Evolutionary conservation across 2,888 invertebrate genomes (phyloP).

Genomic region (Apotomis capreana): DNA sequence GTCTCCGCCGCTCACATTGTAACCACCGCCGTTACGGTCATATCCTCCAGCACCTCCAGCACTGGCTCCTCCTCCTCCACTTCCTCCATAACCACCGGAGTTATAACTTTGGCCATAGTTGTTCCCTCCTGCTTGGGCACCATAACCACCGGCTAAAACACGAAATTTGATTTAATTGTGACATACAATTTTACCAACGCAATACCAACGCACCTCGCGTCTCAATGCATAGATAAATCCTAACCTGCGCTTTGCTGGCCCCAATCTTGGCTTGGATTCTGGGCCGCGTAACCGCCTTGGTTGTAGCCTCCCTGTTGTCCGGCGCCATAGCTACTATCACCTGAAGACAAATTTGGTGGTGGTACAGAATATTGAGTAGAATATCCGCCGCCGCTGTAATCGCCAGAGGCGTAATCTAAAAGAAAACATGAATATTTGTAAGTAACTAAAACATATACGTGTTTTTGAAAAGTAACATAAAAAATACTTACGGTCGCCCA

Average conservation of each 20-base stretch:
- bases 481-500: slow-evolving; percentile 62
- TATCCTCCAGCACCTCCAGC: slow-evolving; percentile 59
- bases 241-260: slow-evolving; percentile 65
- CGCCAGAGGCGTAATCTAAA: slow-evolving; percentile 66
- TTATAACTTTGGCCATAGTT: slow-evolving; percentile 69
- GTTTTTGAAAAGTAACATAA: slow-evolving; percentile 18
- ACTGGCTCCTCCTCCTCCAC: slow-evolving; percentile 54
- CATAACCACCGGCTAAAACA: slow-evolving; percentile 62
- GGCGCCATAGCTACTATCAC: slow-evolving; percentile 69
- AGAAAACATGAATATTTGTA: slow-evolving; percentile 37
- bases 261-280: slow-evolving; percentile 68
- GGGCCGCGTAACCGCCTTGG: slow-evolving; percentile 65
- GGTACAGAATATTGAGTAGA: slow-evolving; percentile 77
- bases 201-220: slow-evolving; percentile 9
- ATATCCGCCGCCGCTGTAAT: slow-evolving; percentile 73
- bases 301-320: slow-evolving; percentile 65
- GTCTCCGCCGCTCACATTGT: slow-evolving; percentile 52
- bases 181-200: slow-evolving; percentile 20
- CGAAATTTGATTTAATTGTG: background rate
- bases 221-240: slow-evolving; percentile 42
- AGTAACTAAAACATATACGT: slow-evolving; percentile 9
- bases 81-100: slow-evolving; percentile 62
- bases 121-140: slow-evolving; percentile 61
- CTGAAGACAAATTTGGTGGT: slow-evolving; percentile 70
- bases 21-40: slow-evolving; percentile 52